Conservation (phyloP, 2,113 vertebrate species). For the Chloroceryle aenea region DNA sequence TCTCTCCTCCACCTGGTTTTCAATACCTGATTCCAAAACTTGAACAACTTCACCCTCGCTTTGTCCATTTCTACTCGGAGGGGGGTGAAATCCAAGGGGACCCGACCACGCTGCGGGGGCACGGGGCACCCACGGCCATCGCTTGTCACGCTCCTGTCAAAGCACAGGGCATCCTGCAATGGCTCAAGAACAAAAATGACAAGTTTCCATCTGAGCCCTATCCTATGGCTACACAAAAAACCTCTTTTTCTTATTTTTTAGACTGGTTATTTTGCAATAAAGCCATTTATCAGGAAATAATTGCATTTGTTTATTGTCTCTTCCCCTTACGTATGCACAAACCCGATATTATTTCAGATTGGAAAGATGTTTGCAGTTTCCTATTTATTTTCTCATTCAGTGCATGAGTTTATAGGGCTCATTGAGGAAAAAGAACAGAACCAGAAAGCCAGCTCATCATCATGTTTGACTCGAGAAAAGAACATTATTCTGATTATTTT, state of each 20-base stretch:
- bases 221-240: not conserved
- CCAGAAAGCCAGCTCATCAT: not conserved
- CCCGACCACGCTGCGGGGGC: rapidly evolving
- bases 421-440: not conserved
- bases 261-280: not conserved
- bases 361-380: not conserved
- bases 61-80: not conserved
- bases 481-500: not conserved
- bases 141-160: rapidly evolving
- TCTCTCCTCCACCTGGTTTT: not conserved
- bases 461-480: not conserved
- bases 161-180: not conserved
- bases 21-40: not conserved
- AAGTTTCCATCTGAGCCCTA: not conserved
- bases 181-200: not conserved
- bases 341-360: not conserved
- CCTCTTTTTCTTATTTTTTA: not conserved
- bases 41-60: not conserved
- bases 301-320: not conserved
- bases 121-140: rapidly evolving
- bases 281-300: not conserved
- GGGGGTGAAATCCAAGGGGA: not conserved
- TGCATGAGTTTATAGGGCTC: not conserved
- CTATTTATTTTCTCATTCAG: not conserved
- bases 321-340: not conserved